phyloP scores from a whole-genome alignment of 2,797 vertebrate genomes.

The Falco biarmicus region DNA sequence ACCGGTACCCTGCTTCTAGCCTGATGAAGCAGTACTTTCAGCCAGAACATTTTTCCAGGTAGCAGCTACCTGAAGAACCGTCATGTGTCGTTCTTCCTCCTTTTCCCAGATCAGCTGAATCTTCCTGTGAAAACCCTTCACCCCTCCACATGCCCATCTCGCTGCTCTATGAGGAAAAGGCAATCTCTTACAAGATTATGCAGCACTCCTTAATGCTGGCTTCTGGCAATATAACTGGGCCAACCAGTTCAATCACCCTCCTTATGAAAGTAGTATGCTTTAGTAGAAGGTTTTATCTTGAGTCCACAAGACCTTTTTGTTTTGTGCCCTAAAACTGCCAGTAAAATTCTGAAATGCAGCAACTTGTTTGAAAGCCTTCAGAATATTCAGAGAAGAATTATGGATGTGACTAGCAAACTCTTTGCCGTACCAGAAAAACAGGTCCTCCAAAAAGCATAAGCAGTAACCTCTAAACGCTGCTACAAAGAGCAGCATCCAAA shows the following conservation, averaged over 20 bases:
- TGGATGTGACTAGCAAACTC: neutral
- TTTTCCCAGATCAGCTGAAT: neutral
- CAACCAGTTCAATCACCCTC: neutral
- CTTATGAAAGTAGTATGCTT: neutral
- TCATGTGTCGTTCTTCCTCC: neutral
- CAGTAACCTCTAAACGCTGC: neutral
- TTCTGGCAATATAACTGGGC: neutral
- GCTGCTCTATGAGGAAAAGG: neutral
- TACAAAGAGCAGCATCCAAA: neutral
- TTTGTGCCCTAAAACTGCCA: conserved; percentile 15
- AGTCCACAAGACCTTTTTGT: neutral
- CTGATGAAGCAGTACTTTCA: neutral
- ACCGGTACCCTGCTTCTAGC: neutral
- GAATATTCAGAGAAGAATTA: neutral
- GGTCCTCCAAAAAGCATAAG: neutral
- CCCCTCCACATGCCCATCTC: neutral
- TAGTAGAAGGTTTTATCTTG: neutral
- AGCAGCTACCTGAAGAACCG: neutral
- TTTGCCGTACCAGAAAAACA: neutral
- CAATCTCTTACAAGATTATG: neutral
- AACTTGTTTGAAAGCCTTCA: neutral
- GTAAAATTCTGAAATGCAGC: neutral
- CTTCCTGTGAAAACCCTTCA: neutral
- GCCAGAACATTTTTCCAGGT: neutral
- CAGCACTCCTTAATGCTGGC: neutral